Evolutionary conservation across 1,140 invertebrate species (phyloP).

Genomic region (Leptestheria dahalacensis): DNA sequence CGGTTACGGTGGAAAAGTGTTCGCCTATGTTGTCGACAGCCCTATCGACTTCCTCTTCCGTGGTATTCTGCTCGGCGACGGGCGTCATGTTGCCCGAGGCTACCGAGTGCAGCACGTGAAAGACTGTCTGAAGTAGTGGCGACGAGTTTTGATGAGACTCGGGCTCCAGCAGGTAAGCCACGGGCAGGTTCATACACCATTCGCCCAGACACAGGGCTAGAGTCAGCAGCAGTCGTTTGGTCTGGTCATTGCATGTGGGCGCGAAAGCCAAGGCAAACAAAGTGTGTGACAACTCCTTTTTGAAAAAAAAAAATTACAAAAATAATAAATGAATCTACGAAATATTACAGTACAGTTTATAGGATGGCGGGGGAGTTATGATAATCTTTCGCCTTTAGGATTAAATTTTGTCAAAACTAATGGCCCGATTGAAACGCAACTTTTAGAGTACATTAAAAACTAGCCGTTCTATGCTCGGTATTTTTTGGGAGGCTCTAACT

Average conservation of each 20-base stretch:
- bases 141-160: slow-evolving; percentile 24
- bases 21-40: slow-evolving; percentile 1
- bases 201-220: slow-evolving; percentile 80
- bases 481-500: no score
- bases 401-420: no score
- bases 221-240: slow-evolving; percentile 55
- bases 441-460: no score
- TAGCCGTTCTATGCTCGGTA: no score
- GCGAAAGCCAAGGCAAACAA: slow-evolving; percentile 12
- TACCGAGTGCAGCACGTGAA: slow-evolving; percentile 31
- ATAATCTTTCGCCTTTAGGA: no score
- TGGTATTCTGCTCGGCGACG: neutral
- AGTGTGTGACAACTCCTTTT: slow-evolving; percentile 16
- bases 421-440: no score
- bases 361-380: no score
- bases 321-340: neutral
- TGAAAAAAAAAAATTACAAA: slow-evolving; percentile 7
- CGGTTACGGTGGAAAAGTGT: neutral
- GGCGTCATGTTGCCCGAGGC: slow-evolving; percentile 26
- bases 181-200: slow-evolving; percentile 69
- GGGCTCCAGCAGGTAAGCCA: slow-evolving; percentile 31
- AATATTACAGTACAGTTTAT: no score
- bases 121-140: slow-evolving; percentile 13
- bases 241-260: slow-evolving; percentile 36
- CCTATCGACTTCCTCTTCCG: neutral